Evolutionary conservation across 1,140 invertebrate genomes (phyloP), one percentile per base, ranked within the genome.

Genomic region (Hyphantria cunea): DNA sequence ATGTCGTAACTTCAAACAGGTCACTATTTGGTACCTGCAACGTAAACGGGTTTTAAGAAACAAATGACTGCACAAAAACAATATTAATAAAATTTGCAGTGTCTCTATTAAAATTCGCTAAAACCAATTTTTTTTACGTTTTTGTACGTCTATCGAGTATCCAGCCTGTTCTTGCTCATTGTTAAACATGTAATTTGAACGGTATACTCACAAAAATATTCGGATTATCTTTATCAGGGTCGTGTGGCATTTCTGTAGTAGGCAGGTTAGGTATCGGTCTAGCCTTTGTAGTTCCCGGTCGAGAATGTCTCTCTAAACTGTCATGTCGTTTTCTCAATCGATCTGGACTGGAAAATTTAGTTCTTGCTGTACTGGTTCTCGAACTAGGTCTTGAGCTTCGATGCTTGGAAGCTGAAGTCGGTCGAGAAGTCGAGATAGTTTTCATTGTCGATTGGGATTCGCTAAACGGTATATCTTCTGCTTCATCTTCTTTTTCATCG

Each of bases 1-100:
- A 75, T 6, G 77, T 86, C 25, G 90, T 84, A 34, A 92, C 86
- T 77, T 95, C 93, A 72, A 96, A 96, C 52, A 96, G 80, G 88
- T 96, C 95, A 61, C 94, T 94, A 48, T 94, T 91, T 0, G 95
- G 95, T 0, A 95, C 92, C 93, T 94, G 70, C 34, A 72, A 68
- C 12, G 48, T 6, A 6, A 14, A 49, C 17, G 17, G 17, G 17
- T 3, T 25, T 25, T 25, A 3, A 25, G 2, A 25, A 25, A 25
- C 17, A 25, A 25, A 25, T 5, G 5, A 25, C 17, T 25, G 17
- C 17, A 25, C 17, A 25, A 25, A 25, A 25, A 25, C 17, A 3
- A 25, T 25, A n/a, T n/a, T n/a, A n/a, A n/a, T n/a, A n/a, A n/a
- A n/a, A n/a, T n/a, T n/a, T n/a, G n/a, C n/a, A n/a, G n/a, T n/a